phyloP scores from a whole-genome alignment of 1,140 invertebrate species.

The Dinothrombium tinctorium region DNA sequence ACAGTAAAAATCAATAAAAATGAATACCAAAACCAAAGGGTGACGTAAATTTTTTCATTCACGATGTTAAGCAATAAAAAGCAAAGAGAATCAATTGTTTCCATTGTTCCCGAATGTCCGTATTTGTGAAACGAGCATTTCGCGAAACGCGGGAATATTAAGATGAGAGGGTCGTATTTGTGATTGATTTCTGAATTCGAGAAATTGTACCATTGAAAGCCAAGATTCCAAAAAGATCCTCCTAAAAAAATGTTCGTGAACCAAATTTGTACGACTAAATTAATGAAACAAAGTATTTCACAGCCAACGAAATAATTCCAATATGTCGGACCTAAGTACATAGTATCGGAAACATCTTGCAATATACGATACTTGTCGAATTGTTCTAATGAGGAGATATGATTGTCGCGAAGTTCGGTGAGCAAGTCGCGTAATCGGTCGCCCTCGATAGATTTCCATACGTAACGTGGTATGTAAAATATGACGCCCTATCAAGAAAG shows the following conservation, averaged over 20 bases:
- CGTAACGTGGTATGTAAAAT: slow-evolving; percentile 78
- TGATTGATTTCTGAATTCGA: slow-evolving; percentile 48
- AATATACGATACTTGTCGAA: background rate
- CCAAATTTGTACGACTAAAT: slow-evolving; percentile 19
- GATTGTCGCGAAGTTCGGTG: slow-evolving; percentile 22
- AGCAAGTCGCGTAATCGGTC: slow-evolving; percentile 24
- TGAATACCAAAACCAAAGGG: slow-evolving; percentile 65
- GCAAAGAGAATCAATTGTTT: slow-evolving; percentile 29
- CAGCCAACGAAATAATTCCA: slow-evolving; percentile 47
- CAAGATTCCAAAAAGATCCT: background rate
- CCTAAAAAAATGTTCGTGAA: slow-evolving; percentile 20
- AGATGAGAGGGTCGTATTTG: slow-evolving; percentile 28
- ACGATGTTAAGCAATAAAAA: slow-evolving; percentile 54
- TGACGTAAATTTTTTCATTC: slow-evolving; percentile 87
- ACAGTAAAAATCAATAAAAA: slow-evolving; percentile 16
- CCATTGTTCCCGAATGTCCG: slow-evolving; percentile 37
- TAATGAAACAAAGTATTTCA: slow-evolving; percentile 18
- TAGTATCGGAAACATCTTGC: slow-evolving; percentile 1
- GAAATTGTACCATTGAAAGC: slow-evolving; percentile 31
- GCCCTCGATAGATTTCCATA: slow-evolving; percentile 45
- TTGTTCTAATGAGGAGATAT: slow-evolving; percentile 6
- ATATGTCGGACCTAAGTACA: slow-evolving; percentile 24
- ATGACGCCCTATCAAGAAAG: slow-evolving; percentile 65
- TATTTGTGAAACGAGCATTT: slow-evolving; percentile 81
- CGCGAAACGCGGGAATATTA: slow-evolving; percentile 58